Base-by-base conservation (phyloP, 64 coral and sea anemone genomes). In the Acropora yongei region DNA sequence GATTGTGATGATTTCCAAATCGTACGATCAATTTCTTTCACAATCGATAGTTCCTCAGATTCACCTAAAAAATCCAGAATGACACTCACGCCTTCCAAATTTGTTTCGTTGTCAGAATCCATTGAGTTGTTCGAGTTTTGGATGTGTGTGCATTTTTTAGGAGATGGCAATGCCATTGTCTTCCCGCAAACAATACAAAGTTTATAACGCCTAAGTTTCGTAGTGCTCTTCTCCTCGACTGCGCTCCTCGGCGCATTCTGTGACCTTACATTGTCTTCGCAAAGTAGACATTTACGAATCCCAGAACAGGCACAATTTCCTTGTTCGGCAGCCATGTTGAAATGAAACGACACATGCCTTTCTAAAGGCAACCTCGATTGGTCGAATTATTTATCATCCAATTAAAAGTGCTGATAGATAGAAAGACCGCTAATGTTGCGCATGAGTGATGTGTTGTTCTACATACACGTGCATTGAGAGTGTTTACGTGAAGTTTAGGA, bases 1-100 rank as follows among this genome's bases (percentile, higher is more conserved):
- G 97, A 99, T 65, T 99, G 97, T 8, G 97, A 99, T 40, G 87
- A 8, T 71, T 90, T 96, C 97, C 97, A 99, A 58, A 82, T 77
- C 1, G 89, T 93, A 78, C 91, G 88, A 43, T 99, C 94, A 47
- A 99, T 99, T 78, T 92, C 88, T 65, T 44, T n/a, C 3, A 96
- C 85, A 72, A 99, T 93, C 18, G 53, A 46, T 45, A 39, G 77
- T 40, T 99, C 97, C 57, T 99, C 97, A 50, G 69, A 46, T 80
- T 99, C 79, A 43, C 17, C 89, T 2, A 99, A 79, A 92, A 99
- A 99, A 72, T 94, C 76, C 14, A 80, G 83, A 11, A 99, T 68
- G 30, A 99, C 84, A 49, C 16, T 74, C 69, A 99, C 84, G 12
- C 97, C 97, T 48, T 89, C 51, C 18, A 98, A 41, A 41, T 11